A percentile compares a stretch with the other conserved stretches of the same genome.
Evolutionary conservation across 2,113 vertebrate species (phyloP).

Genomic region (Piaya cayana): DNA sequence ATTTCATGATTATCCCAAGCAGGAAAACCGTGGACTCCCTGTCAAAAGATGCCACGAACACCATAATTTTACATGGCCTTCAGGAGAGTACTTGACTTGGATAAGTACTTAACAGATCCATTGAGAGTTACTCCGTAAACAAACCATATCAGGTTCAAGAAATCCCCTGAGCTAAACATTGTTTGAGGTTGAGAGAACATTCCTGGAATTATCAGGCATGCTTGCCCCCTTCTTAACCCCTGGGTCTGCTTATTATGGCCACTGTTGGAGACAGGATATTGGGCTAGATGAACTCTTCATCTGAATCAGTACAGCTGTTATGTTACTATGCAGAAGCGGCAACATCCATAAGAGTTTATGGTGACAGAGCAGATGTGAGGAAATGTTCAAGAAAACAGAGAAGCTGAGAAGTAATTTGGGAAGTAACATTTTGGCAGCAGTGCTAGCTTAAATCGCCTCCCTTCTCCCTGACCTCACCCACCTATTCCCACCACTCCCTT

Average conservation of each 20-base stretch:
- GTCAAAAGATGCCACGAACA: background rate
- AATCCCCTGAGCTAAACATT: background rate
- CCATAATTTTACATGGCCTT: background rate
- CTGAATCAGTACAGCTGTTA: slow-evolving; percentile 31
- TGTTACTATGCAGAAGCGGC: background rate
- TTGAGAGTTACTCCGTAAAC: background rate
- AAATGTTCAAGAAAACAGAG: slow-evolving; percentile 42
- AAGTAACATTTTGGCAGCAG: slow-evolving; percentile 26
- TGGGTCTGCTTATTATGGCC: background rate
- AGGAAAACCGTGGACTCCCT: background rate
- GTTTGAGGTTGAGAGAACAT: background rate
- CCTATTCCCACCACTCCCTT: slow-evolving; percentile 51
- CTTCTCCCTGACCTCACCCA: slow-evolving; percentile 49
- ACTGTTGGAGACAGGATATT: slow-evolving; percentile 30
- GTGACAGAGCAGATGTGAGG: slow-evolving; percentile 43
- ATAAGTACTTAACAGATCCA: background rate
- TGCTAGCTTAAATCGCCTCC: slow-evolving; percentile 6
- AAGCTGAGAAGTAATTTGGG: slow-evolving; percentile 42
- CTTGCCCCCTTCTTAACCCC: background rate
- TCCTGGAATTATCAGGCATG: background rate
- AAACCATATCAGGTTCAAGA: background rate
- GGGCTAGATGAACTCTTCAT: background rate
- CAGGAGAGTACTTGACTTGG: background rate
- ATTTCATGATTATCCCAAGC: background rate
- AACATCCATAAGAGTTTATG: slow-evolving; percentile 17